Base-by-base conservation (phyloP, 1,140 invertebrate species). In the Zaprionus tsacasi region DNA sequence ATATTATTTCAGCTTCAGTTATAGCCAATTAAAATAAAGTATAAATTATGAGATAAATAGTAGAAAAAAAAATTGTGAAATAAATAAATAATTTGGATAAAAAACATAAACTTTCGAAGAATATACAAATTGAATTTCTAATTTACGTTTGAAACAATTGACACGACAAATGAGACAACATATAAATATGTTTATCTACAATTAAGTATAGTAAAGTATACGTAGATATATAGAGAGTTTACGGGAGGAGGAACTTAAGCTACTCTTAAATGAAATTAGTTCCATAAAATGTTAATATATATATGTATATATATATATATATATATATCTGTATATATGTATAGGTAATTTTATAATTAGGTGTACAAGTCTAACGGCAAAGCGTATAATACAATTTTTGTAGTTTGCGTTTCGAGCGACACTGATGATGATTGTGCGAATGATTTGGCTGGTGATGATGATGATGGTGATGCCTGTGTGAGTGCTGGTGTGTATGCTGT, bases 311-410 rank as follows among this genome's bases (percentile, higher is more conserved):
- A n/a, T n/a, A n/a, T n/a, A n/a, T n/a, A n/a, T 38, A 40, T 40
- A n/a, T 40, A 15, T 43, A 15, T 15, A 45, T 45, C 40, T 45
- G 40, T 45, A 43, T 45, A 45, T 45, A 15, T 45, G 58, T 85
- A 85, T 63, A 83, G 69, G 59, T 81, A 76, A 56, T 74, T 64
- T 70, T 50, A 59, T 58, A 54, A 75, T 76, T 61, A 74, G 61
- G 65, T 78, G 59, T 88, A 89, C 78, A 69, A 74, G 81, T 87
- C 91, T 90, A 91, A 83, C 89, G 89, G 76, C 89, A 91, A 86
- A 91, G 89, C 72, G 90, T 90, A 90, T 91, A 91, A 91, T 91
- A 91, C 82, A 91, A 79, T 87, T 91, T 91, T 80, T 91, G 90
- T 80, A 91, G 76, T 81, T 87, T 91, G 81, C 90, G 90, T 90